Evolutionary conservation across 2,113 vertebrate species (phyloP).

Genomic region (Tilapia sparmanii): DNA sequence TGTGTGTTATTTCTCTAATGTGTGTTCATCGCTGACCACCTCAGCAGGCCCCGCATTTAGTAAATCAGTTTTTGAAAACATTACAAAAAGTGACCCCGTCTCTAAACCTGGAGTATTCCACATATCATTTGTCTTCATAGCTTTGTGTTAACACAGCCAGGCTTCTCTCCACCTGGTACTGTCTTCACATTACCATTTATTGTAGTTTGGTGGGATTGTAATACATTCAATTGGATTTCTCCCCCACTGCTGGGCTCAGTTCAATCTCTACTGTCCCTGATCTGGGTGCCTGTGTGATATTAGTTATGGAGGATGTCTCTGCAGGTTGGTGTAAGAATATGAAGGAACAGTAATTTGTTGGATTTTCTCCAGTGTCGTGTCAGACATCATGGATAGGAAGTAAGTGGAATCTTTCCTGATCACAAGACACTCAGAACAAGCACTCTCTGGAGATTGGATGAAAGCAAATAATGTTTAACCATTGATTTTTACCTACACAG

Average conservation of each 20-base stretch:
- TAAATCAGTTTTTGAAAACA: conserved; percentile 29
- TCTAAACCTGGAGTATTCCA: conserved; percentile 7
- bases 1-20: conserved; percentile 31
- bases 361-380: not conserved
- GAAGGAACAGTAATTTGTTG: conserved; percentile 32
- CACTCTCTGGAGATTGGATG: not conserved
- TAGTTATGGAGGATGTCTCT: conserved; percentile 21
- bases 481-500: not conserved
- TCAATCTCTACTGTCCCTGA: conserved; percentile 8
- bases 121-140: conserved; percentile 39
- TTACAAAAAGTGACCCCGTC: conserved; percentile 33
- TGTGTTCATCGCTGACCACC: conserved; percentile 21
- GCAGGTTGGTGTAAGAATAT: not conserved
- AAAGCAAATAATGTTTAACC: not conserved
- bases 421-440: not conserved
- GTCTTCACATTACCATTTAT: conserved; percentile 53
- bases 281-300: conserved; percentile 6
- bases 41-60: conserved; percentile 38
- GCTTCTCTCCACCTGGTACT: conserved; percentile 15
- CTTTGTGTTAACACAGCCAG: not conserved
- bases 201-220: conserved; percentile 32
- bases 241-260: conserved; percentile 11
- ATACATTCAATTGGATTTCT: conserved; percentile 47
- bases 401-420: not conserved
- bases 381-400: not conserved